Conservation (phyloP, 2,888 invertebrate species). For the Mythimna albipuncta region DNA sequence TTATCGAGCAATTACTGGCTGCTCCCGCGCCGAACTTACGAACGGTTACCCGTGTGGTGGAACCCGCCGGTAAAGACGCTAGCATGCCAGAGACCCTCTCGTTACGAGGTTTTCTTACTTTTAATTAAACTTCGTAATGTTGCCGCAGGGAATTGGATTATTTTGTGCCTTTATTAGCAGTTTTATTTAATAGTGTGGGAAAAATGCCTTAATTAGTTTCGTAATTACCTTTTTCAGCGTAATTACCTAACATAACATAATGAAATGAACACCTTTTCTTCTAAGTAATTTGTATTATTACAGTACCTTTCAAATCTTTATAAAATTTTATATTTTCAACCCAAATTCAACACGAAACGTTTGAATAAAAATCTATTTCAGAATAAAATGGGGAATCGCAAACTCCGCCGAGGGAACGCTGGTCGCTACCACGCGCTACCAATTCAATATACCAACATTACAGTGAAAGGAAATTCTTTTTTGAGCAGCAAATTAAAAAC, state of each 20-base stretch:
- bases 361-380: constrained; percentile 40
- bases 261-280: neutral
- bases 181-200: constrained; percentile 12
- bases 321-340: constrained; percentile 7
- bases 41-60: constrained; percentile 6
- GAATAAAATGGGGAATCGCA: constrained; percentile 31
- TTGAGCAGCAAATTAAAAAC: constrained; percentile 46
- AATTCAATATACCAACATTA: constrained; percentile 41
- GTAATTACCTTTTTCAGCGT: neutral
- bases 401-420: constrained; percentile 22
- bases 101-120: constrained; percentile 46
- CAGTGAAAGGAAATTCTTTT: constrained; percentile 41
- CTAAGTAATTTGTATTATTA: neutral
- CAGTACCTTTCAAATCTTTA: neutral
- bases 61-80: constrained; percentile 12
- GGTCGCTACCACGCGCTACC: constrained; percentile 2
- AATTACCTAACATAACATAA: neutral
- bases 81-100: constrained; percentile 23
- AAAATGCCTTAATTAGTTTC: constrained; percentile 15
- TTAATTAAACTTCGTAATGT: constrained; percentile 48
- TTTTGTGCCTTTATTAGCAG: constrained; percentile 19
- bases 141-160: constrained; percentile 16
- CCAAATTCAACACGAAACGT: constrained; percentile 11
- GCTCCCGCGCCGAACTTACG: constrained; percentile 35
- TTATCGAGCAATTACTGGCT: constrained; percentile 50